Evolutionary conservation across 2,113 vertebrate species (phyloP).

Genomic region (Synodontis membranacea): DNA sequence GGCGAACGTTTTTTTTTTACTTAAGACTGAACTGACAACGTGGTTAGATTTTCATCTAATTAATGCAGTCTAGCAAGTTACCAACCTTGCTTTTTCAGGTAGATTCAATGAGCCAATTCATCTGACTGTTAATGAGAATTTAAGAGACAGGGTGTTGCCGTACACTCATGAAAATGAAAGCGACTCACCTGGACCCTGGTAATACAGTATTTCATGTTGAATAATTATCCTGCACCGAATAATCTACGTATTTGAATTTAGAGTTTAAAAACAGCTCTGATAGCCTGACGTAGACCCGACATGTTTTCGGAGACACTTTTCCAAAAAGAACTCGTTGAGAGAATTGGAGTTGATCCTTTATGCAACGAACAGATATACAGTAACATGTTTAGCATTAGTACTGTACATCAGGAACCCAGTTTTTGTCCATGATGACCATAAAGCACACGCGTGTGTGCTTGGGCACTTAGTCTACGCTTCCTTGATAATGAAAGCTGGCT

Average conservation of each 20-base stretch:
- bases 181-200: neutral
- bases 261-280: neutral
- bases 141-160: neutral
- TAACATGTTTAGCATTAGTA: neutral
- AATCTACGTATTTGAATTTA: neutral
- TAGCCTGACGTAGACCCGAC: neutral
- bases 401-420: neutral
- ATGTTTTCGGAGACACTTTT: neutral
- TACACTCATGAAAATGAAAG: neutral
- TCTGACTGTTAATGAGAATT: neutral
- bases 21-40: neutral
- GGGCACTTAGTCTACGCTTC: neutral
- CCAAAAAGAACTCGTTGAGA: neutral
- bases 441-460: neutral
- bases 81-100: neutral
- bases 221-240: neutral
- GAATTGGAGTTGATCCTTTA: neutral
- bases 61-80: conserved; percentile 6
- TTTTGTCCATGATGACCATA: neutral
- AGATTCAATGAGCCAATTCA: neutral
- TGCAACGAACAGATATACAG: neutral
- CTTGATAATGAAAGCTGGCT: neutral
- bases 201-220: neutral
- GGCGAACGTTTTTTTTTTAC: neutral
- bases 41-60: neutral